A percentile compares a stretch with the other conserved stretches of the same genome.
These are phyloP conservation scores for Cheilosia vernalis DNA, from an alignment of 2,888 invertebrate species.

Conservation along the genomic window DNA sequence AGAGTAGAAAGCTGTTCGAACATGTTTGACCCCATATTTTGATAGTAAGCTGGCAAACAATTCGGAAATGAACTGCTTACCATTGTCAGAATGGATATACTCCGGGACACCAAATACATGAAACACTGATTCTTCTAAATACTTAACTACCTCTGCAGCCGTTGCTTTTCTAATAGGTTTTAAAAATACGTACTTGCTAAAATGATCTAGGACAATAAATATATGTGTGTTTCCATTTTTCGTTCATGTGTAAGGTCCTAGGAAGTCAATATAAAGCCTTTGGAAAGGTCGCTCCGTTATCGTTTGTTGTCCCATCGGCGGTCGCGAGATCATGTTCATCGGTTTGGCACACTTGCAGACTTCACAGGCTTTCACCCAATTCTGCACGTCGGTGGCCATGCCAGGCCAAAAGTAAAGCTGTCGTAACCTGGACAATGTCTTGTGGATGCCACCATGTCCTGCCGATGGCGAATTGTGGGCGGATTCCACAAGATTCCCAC, in stretches of 20 bases:
- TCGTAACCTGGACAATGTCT: background rate
- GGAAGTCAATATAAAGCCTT: conserved; percentile 45
- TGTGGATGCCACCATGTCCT: background rate
- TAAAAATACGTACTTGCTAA: background rate
- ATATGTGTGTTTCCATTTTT: conserved; percentile 39
- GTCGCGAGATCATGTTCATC: conserved; percentile 15
- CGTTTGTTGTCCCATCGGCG: conserved; percentile 27
- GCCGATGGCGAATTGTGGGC: background rate
- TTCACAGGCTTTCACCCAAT: too few relatives aligned
- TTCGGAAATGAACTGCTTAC: conserved; percentile 11
- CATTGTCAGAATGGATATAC: background rate
- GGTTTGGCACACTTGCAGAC: too few relatives aligned
- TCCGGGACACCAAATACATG: conserved; percentile 11
- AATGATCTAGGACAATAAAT: conserved; percentile 44
- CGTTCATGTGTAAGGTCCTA: conserved; percentile 57
- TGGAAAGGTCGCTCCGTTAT: conserved; percentile 43
- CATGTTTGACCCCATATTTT: conserved; percentile 52
- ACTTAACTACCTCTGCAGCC: too few relatives aligned
- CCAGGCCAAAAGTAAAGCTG: conserved; percentile 65
- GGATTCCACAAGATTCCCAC: background rate
- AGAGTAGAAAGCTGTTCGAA: conserved; percentile 52
- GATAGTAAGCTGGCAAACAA: conserved; percentile 15
- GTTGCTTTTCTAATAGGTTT: background rate
- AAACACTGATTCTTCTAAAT: background rate
- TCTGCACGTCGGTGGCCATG: too few relatives aligned